A percentile compares a stretch with the other conserved stretches of the same genome.
phyloP scores from a whole-genome alignment of 2,888 invertebrate species.

The Adelphocoris suturalis region DNA sequence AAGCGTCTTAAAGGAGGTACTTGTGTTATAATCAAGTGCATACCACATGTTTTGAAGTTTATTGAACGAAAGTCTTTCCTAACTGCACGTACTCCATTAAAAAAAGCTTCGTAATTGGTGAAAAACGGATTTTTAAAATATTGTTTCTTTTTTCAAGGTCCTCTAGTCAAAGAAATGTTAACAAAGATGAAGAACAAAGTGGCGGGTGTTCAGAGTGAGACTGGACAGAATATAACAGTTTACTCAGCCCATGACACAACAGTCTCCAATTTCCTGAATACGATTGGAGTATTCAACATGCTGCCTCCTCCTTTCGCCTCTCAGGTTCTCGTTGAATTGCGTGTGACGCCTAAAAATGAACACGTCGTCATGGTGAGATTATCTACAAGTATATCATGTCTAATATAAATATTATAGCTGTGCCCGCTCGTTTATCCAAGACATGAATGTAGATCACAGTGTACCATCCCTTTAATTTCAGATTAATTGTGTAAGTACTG shows the following conservation, averaged over 20 bases:
- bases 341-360: slow-evolving; percentile 76
- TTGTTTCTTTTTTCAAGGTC: slow-evolving; percentile 72
- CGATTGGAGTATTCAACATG: slow-evolving; percentile 84
- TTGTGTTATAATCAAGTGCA: neutral
- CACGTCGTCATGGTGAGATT: slow-evolving; percentile 67
- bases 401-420: neutral
- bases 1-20: slow-evolving; percentile 71
- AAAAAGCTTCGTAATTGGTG: too few species aligned
- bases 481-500: too few species aligned
- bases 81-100: too few species aligned
- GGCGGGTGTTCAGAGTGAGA: neutral
- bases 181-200: slow-evolving; percentile 51
- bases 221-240: slow-evolving; percentile 81
- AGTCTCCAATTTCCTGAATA: slow-evolving; percentile 83
- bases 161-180: slow-evolving; percentile 74
- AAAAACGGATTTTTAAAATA: too few species aligned
- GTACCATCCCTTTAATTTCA: too few species aligned
- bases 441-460: too few species aligned
- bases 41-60: too few species aligned
- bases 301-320: slow-evolving; percentile 85
- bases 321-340: slow-evolving; percentile 84
- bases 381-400: neutral
- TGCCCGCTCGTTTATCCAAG: too few species aligned
- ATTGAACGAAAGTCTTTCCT: too few species aligned
- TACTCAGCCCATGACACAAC: slow-evolving; percentile 88